Conservation (phyloP, 1,140 invertebrate species). For the Battus philenor region DNA sequence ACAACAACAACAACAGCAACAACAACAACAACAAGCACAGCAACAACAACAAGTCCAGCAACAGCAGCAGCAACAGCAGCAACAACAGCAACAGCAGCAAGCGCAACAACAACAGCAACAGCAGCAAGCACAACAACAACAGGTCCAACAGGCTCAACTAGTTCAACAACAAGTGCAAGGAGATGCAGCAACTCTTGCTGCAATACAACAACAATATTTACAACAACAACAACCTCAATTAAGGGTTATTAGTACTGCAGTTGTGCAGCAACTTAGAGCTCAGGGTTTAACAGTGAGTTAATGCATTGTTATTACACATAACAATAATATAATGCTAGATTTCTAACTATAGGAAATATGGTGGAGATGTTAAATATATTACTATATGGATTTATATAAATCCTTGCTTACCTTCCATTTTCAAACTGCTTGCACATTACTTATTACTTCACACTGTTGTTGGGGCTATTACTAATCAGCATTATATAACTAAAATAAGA, state of each 20-base stretch:
- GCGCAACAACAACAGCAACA: conserved; percentile 54
- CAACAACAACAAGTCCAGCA: conserved; percentile 46
- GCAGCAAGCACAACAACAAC: conserved; percentile 35
- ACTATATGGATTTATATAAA: too few relatives aligned
- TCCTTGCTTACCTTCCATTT: too few relatives aligned
- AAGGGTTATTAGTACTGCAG: conserved; percentile 70
- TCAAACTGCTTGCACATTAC: too few relatives aligned
- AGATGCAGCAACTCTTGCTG: conserved; percentile 54
- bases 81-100: conserved; percentile 67
- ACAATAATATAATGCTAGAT: too few relatives aligned
- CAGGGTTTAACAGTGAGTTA: conserved; percentile 67
- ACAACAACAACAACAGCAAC: conserved; percentile 45
- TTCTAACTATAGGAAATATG: too few relatives aligned
- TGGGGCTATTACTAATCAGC: too few relatives aligned
- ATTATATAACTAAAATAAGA: too few relatives aligned
- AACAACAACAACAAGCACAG: conserved; percentile 47
- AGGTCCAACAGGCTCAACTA: conserved; percentile 43
- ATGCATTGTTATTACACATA: conserved; percentile 9
- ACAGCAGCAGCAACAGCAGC: conserved; percentile 64
- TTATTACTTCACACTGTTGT: too few relatives aligned
- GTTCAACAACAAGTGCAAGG: conserved; percentile 59
- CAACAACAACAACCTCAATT: conserved; percentile 76
- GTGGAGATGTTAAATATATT: too few relatives aligned
- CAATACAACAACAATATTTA: conserved; percentile 66
- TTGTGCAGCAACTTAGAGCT: conserved; percentile 71